These are phyloP conservation scores for Coracopsis vasa DNA, from an alignment of 2,113 vertebrate genomes.

Conservation along the genomic window DNA sequence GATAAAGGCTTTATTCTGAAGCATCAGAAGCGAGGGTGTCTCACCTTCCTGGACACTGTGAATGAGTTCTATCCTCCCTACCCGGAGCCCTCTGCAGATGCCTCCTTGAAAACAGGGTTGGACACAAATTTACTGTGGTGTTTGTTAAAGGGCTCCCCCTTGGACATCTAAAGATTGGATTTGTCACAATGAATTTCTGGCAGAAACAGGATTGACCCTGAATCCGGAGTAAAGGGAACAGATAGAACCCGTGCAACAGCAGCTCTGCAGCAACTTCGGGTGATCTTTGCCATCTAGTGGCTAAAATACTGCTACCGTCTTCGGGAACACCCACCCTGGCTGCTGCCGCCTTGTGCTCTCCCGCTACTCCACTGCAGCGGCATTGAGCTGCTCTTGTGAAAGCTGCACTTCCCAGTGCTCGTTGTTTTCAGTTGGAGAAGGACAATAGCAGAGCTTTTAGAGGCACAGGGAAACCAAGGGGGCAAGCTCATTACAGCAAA, in stretches of 20 bases:
- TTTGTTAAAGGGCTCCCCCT: not conserved
- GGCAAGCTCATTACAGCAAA: not conserved
- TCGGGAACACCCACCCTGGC: not conserved
- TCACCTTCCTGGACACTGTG: not conserved
- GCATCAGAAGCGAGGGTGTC: not conserved
- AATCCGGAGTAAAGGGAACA: not conserved
- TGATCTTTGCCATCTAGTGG: constrained; percentile 61
- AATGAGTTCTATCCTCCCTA: not conserved
- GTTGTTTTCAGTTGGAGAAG: not conserved
- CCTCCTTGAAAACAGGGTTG: not conserved
- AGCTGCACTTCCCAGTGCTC: not conserved
- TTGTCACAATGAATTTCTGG: not conserved
- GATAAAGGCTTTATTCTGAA: not conserved
- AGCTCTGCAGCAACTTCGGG: not conserved
- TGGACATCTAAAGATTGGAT: not conserved
- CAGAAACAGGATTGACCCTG: not conserved
- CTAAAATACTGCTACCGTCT: not conserved
- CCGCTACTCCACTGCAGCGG: fast-evolving
- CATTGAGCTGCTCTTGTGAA: not conserved
- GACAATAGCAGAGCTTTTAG: not conserved
- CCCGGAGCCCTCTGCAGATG: not conserved
- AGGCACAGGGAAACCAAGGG: not conserved
- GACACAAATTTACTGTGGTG: not conserved
- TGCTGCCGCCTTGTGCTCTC: not conserved
- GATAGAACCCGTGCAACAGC: not conserved